phyloP scores from a whole-genome alignment of 2,113 vertebrate genomes.

The Theropithecus gelada region DNA sequence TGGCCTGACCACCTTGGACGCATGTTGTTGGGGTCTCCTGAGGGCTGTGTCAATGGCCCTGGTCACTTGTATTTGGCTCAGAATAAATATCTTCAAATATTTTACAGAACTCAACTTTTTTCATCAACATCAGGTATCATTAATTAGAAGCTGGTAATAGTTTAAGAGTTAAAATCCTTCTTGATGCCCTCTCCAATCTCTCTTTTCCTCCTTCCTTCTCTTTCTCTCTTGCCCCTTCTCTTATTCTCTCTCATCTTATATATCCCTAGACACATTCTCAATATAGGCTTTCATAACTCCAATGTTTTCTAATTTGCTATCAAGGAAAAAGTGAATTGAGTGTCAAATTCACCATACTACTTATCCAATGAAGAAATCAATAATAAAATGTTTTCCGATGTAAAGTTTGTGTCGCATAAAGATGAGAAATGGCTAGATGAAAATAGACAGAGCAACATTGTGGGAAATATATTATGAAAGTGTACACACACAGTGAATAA shows the following conservation, averaged over 20 bases:
- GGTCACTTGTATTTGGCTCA: no score
- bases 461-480: slow-evolving; percentile 46
- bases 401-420: slow-evolving; percentile 35
- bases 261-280: slow-evolving; percentile 4
- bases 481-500: slow-evolving; percentile 64
- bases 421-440: slow-evolving; percentile 55
- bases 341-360: slow-evolving; percentile 41
- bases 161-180: neutral
- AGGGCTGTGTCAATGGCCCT: no score
- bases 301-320: slow-evolving; percentile 35
- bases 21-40: no score
- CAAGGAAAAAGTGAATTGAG: slow-evolving; percentile 22
- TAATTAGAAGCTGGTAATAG: neutral
- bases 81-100: no score
- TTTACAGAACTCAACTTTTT: no score
- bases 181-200: neutral
- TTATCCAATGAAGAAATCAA: slow-evolving; percentile 57
- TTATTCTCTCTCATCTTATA: neutral
- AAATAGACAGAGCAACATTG: slow-evolving; percentile 10
- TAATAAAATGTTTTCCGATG: slow-evolving; percentile 51
- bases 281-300: neutral
- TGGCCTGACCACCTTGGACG: no score
- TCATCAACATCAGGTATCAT: neutral
- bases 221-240: neutral
- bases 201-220: neutral